These are phyloP conservation scores for Halcyon senegalensis DNA, from an alignment of 2,113 vertebrate genomes.

Conservation along the genomic window DNA sequence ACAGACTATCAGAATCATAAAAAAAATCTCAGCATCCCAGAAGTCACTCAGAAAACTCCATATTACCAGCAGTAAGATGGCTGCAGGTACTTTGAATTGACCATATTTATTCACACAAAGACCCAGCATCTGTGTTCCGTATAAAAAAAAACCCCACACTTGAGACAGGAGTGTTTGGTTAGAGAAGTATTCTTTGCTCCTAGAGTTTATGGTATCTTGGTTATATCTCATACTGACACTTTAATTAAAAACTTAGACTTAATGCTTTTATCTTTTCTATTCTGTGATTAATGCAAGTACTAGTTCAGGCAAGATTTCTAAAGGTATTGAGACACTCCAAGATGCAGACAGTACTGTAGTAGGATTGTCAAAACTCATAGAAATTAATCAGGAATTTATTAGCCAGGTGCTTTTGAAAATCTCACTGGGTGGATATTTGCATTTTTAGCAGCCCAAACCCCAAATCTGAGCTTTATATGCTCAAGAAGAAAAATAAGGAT, in stretches of 20 bases:
- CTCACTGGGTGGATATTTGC: not conserved
- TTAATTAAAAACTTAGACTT: constrained; percentile 31
- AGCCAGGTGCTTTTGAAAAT: constrained; percentile 3
- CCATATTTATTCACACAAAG: not conserved
- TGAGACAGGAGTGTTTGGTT: not conserved
- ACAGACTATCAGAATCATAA: not conserved
- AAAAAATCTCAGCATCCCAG: not conserved
- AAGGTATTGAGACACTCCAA: not conserved
- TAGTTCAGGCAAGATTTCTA: not conserved
- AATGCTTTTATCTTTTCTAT: not conserved
- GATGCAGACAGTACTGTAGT: not conserved
- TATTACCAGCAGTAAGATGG: not conserved
- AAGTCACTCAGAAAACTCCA: not conserved
- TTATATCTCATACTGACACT: constrained; percentile 47
- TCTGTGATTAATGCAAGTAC: not conserved
- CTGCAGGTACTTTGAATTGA: not conserved
- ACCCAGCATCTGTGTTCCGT: not conserved
- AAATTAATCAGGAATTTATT: constrained; percentile 4
- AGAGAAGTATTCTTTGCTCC: not conserved
- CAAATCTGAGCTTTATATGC: not conserved
- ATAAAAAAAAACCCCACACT: not conserved
- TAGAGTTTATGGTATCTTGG: not conserved
- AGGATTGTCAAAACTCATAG: not conserved
- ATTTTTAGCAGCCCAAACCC: not conserved
- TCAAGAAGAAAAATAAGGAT: not conserved